Evolutionary conservation across 2,888 invertebrate species (phyloP), one percentile per base, ranked within the genome.

Genomic region (Melieria omissa): DNA sequence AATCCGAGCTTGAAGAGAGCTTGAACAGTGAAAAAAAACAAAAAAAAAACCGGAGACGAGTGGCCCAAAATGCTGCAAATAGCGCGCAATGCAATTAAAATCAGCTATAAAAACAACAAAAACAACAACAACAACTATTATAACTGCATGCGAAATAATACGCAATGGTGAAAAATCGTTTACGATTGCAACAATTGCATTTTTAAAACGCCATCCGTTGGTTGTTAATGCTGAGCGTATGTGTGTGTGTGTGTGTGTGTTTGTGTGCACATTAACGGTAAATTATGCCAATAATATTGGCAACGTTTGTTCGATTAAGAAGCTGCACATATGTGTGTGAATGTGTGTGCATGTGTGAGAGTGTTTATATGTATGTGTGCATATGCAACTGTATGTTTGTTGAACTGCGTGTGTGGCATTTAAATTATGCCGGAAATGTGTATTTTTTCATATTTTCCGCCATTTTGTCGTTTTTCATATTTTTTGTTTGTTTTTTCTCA

Each of bases 271-370:
- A 72, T 72, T 72, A 68, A 68, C 49, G 58, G 52, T 58, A 72
- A 72, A 72, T 64, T 72, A 64, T 67, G 68, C 58, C 58, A 60
- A 65, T 71, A 70, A 58, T 65, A 58, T 67, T 67, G 66, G 58
- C 57, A 66, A 58, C 66, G 60, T 66, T 66, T 66, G 60, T 49
- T 52, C 61, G 67, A 67, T 60, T 67, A 67, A 67, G 52, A 29
- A 29, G 29, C 29, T 29, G 29, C 29, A 29, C 2, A 29, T 29
- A 4, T 57, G 12, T 57, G 12, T 57, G 12, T 16, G 67, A 49
- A 60, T 42, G 12, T 5, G 10, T 60, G 47, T 44, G 49, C 6
- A 47, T 16, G 10, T 60, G 47, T 44, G 49, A 7, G 41, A 12
- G 47, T 29, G 14, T 57, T 10, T 57, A 8, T 57, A 10, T 16